Base-by-base conservation (phyloP, 2,888 invertebrate genomes). In the Oscheius sp. region DNA sequence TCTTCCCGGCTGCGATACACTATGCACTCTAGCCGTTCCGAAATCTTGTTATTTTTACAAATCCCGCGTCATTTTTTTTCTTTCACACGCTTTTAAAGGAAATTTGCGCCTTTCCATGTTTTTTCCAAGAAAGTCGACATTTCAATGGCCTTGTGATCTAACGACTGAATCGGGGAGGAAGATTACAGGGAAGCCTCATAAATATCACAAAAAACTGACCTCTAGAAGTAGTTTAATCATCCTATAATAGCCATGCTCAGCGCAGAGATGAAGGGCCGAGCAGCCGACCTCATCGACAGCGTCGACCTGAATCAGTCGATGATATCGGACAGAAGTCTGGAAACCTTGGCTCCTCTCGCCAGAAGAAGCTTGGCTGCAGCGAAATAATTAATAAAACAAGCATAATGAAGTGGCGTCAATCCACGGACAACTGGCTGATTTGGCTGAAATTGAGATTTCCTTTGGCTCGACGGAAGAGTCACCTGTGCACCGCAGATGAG, bases 221-320 rank as follows among this genome's bases (percentile, higher is more conserved):
- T 85, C 82, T 7, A 87, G 76, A 52, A 87, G 76, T 23, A 87
- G 75, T 63, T 84, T 82, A 72, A 85, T 78, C 80, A 87, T 77
- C 66, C 83, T 77, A 53, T 79, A 84, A 76, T 89, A 86, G 63
- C 90, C 90, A 76, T 89, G 88, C 84, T 95, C 94, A 0, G 95
- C 93, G n/a, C 94, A 93, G 13, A 96, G 91, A 90, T 96, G 96
- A 56, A 96, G 89, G 0, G 95, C 93, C 73, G 95, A 94, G 89
- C 95, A 95, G 0, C 95, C 96, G 83, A 95, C 94, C 88, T 86
- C 85, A 75, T 88, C 87, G 92, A 87, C 94, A 93, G 83, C 94
- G 93, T 7, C 94, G 1, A 90, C 94, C 81, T 89, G 81, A 3
- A 88, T 86, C 52, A 21, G 52, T 27, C 53, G 13, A 12, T 49